Conservation (phyloP, 2,888 invertebrate genomes). For the Deroplatys truncata region DNA sequence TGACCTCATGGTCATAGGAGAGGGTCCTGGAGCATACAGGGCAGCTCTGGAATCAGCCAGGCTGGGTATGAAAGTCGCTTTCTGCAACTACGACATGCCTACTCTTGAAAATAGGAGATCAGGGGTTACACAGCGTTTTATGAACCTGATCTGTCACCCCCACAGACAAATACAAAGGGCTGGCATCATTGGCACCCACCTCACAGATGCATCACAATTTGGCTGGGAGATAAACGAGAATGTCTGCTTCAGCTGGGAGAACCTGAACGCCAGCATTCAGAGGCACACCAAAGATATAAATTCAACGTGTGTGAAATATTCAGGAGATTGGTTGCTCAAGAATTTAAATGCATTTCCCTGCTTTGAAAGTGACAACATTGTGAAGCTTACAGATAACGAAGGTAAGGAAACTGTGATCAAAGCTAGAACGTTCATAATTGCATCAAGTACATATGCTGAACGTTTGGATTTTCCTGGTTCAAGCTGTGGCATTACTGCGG, state of each 20-base stretch:
- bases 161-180: no score
- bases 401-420: background rate
- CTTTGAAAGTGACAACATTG: background rate
- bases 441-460: background rate
- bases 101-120: conserved; percentile 85
- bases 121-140: conserved; percentile 51
- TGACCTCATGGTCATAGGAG: conserved; percentile 91
- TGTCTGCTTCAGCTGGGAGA: background rate
- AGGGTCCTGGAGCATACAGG: conserved; percentile 93
- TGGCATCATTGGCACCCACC: no score
- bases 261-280: background rate
- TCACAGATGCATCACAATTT: background rate
- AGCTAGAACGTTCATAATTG: background rate
- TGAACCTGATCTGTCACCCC: no score
- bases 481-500: background rate
- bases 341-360: no score
- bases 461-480: background rate
- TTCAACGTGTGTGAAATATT: no score
- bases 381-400: background rate
- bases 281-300: no score
- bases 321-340: no score
- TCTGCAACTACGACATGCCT: conserved; percentile 80
- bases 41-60: conserved; percentile 86
- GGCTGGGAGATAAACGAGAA: background rate
- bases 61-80: conserved; percentile 77